Conservation (phyloP, 2,888 invertebrate genomes). For the Chymomyza fuscimana region DNA sequence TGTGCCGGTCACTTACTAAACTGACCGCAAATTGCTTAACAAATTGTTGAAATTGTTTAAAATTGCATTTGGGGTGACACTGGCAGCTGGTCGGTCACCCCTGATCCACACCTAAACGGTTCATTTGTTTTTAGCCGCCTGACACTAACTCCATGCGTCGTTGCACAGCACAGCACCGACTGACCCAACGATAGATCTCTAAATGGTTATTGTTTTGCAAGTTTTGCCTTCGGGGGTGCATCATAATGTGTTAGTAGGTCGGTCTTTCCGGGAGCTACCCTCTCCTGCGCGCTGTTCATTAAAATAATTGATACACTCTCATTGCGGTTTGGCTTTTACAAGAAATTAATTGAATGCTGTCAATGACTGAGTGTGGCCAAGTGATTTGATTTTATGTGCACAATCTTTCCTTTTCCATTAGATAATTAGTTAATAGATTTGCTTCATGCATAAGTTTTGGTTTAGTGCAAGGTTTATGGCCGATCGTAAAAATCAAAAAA, state of each 20-base stretch:
- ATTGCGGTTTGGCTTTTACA: conserved; percentile 59
- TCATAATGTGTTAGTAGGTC: conserved; percentile 50
- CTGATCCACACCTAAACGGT: conserved; percentile 52
- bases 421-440: conserved; percentile 68
- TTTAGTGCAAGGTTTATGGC: conserved; percentile 3
- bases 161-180: conserved; percentile 47
- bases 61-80: conserved; percentile 56
- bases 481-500: conserved; percentile 37
- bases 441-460: background rate
- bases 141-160: conserved; percentile 1
- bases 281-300: conserved; percentile 45
- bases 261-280: background rate
- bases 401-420: conserved; percentile 19
- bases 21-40: conserved; percentile 67
- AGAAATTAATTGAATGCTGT: conserved; percentile 61
- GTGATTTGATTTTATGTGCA: conserved; percentile 54
- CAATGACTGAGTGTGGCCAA: conserved; percentile 30
- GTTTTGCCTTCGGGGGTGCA: conserved; percentile 56
- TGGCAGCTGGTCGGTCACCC: conserved; percentile 10
- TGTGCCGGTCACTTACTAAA: conserved; percentile 37
- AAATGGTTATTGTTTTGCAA: conserved; percentile 37
- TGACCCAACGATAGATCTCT: conserved; percentile 39
- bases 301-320: conserved; percentile 74
- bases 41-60: conserved; percentile 69
- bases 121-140: conserved; percentile 37